phyloP scores from a whole-genome alignment of 2,113 vertebrate genomes.

The Daphoenositta chrysoptera region DNA sequence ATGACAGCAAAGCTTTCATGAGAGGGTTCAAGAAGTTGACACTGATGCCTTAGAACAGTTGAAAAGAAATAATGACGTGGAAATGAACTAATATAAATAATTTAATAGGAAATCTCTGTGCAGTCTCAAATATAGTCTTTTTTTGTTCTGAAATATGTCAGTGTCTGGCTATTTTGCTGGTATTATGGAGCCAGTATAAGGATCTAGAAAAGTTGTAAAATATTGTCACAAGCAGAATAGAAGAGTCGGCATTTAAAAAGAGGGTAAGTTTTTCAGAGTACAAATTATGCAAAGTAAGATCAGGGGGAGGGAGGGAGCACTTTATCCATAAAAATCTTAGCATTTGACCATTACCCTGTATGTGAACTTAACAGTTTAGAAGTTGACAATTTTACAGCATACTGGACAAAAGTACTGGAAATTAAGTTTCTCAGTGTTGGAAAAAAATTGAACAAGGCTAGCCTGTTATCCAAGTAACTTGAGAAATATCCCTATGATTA shows the following conservation, averaged over 20 bases:
- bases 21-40: constrained; percentile 50
- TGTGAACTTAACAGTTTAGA: not conserved
- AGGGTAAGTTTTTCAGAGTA: not conserved
- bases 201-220: constrained; percentile 31
- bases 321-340: not conserved
- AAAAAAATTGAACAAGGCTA: not conserved
- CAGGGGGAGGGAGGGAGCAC: not conserved
- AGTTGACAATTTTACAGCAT: not conserved
- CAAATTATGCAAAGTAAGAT: not conserved
- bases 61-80: constrained; percentile 45
- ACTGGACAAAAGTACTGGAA: not conserved
- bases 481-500: not conserved
- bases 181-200: constrained; percentile 6
- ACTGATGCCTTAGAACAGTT: constrained; percentile 43
- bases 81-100: constrained; percentile 67
- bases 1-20: constrained; percentile 52
- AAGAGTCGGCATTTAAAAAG: not conserved
- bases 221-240: constrained; percentile 12
- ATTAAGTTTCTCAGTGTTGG: not conserved
- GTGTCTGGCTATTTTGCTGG: constrained; percentile 5
- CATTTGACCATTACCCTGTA: not conserved
- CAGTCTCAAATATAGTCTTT: constrained; percentile 16
- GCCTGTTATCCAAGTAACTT: not conserved
- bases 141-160: constrained; percentile 56
- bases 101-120: constrained; percentile 55